Evolutionary conservation across 2,888 invertebrate genomes (phyloP).

Genomic region (Xestia c-nigrum): DNA sequence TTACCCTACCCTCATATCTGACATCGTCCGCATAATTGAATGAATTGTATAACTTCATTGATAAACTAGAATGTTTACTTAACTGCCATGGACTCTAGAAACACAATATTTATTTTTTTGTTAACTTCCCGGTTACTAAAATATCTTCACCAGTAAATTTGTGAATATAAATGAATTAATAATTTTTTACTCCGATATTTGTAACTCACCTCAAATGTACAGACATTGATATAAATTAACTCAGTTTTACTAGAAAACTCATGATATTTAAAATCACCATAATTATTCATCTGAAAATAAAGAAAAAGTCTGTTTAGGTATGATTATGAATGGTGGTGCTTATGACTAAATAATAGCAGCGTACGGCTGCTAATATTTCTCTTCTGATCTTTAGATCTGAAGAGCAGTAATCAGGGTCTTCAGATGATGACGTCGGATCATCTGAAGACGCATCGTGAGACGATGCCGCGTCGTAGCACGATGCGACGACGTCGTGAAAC

Average conservation of each 20-base stretch:
- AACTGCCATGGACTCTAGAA: constrained; percentile 33
- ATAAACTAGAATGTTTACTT: constrained; percentile 8
- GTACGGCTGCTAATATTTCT: no score
- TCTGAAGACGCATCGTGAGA: no score
- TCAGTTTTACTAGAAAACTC: constrained; percentile 34
- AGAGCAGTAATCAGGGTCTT: no score
- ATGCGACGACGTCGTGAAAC: no score
- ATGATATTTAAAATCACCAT: constrained; percentile 10
- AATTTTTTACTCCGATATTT: background rate
- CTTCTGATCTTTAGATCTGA: no score
- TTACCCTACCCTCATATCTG: constrained; percentile 74
- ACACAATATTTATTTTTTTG: background rate
- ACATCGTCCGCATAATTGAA: constrained; percentile 73
- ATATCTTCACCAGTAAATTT: background rate
- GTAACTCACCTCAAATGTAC: constrained; percentile 33
- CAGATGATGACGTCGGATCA: no score
- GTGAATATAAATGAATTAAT: background rate
- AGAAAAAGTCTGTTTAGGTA: background rate
- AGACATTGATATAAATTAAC: constrained; percentile 30
- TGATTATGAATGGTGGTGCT: background rate
- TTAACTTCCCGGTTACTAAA: background rate
- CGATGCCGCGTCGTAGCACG: no score
- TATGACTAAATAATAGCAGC: background rate
- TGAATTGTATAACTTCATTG: constrained; percentile 71
- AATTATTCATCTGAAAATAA: constrained; percentile 38